phyloP scores from a whole-genome alignment of 1,140 invertebrate genomes.

The Drosophila serrata region DNA sequence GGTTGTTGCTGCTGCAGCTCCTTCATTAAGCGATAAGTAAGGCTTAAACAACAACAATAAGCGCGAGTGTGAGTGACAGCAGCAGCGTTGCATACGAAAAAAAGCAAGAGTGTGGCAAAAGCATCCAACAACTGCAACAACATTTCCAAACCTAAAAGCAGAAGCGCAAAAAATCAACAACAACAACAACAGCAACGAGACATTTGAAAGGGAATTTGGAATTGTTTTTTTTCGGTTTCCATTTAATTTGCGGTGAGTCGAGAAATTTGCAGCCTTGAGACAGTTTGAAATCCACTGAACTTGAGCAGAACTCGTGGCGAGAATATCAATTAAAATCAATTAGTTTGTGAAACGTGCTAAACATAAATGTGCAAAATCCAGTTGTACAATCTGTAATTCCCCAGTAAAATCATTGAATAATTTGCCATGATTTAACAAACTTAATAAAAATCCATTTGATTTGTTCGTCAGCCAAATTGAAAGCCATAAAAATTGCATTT shows the following conservation, averaged over 20 bases:
- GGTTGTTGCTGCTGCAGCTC: slow-evolving; percentile 36
- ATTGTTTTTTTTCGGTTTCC: slow-evolving; percentile 16
- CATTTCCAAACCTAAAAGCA: slow-evolving; percentile 13
- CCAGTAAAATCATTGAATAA: slow-evolving; percentile 20
- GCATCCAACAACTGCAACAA: slow-evolving; percentile 34
- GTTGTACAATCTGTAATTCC: not conserved
- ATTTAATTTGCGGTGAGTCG: slow-evolving; percentile 40
- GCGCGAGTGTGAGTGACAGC: slow-evolving; percentile 39
- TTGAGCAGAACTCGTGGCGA: slow-evolving; percentile 30
- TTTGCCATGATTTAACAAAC: slow-evolving; percentile 40
- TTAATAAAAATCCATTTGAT: slow-evolving; percentile 48
- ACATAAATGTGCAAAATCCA: slow-evolving; percentile 35
- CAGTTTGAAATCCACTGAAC: slow-evolving; percentile 42
- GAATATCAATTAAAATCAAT: slow-evolving; percentile 35
- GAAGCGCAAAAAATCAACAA: slow-evolving; percentile 16
- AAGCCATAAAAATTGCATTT: slow-evolving; percentile 52
- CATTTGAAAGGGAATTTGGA: slow-evolving; percentile 43
- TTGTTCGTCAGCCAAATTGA: slow-evolving; percentile 38
- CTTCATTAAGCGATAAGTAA: slow-evolving; percentile 59
- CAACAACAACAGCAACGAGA: not conserved
- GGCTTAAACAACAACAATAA: slow-evolving; percentile 46
- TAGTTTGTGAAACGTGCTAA: slow-evolving; percentile 20
- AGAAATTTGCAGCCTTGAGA: slow-evolving; percentile 57
- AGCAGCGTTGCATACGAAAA: slow-evolving; percentile 44
- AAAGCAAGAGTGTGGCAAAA: slow-evolving; percentile 45